These are phyloP conservation scores for Paramormyrops hopkinsi DNA, from an alignment of 2,797 vertebrate genomes.

Conservation along the genomic window DNA sequence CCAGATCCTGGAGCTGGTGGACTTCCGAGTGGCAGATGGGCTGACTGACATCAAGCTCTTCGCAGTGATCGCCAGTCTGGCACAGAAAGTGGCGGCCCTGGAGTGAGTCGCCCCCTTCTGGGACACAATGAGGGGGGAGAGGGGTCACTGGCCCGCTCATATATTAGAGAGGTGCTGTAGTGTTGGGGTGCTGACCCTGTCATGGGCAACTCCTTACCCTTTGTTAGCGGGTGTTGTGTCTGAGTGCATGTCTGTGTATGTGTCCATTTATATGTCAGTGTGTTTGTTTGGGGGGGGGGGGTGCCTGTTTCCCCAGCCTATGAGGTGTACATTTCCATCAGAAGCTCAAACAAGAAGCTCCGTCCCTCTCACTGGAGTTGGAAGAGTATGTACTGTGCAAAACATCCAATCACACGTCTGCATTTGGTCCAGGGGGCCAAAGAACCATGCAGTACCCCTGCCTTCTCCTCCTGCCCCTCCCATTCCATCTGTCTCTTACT, in stretches of 20 bases:
- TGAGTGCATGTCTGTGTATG: not conserved
- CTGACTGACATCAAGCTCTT: slow-evolving; percentile 86
- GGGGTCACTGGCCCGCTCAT: slow-evolving; percentile 43
- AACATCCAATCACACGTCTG: not conserved
- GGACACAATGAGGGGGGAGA: not conserved
- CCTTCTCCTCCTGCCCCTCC: slow-evolving; percentile 48
- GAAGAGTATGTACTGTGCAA: not conserved
- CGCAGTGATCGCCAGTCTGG: slow-evolving; percentile 82
- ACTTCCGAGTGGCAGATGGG: slow-evolving; percentile 88
- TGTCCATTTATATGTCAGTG: slow-evolving; percentile 4
- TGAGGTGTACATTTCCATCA: not conserved
- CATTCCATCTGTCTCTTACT: slow-evolving; percentile 62
- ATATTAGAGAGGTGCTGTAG: slow-evolving; percentile 29
- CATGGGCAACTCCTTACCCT: not conserved
- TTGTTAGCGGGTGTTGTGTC: slow-evolving; percentile 6
- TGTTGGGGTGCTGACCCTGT: not conserved
- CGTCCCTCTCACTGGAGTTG: not conserved
- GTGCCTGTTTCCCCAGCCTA: not conserved
- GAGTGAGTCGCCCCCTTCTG: slow-evolving; percentile 67
- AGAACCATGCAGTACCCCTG: not conserved
- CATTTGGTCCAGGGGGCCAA: not conserved
- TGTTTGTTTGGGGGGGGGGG: not conserved
- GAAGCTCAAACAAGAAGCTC: not conserved
- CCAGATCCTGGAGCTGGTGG: slow-evolving; percentile 88
- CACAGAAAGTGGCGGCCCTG: slow-evolving; percentile 80